Evolutionary conservation across 2,888 invertebrate species (phyloP), one percentile per base, ranked within the genome.

Genomic region (Branchellion lobata): DNA sequence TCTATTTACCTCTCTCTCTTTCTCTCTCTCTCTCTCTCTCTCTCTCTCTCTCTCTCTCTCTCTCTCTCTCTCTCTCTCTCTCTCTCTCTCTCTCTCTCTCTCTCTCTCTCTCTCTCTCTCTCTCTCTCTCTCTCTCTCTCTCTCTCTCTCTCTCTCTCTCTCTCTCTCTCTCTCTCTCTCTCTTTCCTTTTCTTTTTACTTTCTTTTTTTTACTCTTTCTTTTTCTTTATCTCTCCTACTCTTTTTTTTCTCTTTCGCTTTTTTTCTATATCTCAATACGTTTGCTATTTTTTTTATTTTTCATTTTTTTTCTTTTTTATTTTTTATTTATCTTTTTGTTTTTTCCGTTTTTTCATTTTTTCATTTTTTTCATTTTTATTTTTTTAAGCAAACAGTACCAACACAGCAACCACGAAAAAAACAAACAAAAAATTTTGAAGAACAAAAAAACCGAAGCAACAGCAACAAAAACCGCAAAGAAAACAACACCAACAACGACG

Each of bases 91-190:
- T 73, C 47, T 73, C 34, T 73, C 73, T 82, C 81, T 82, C 78
- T 81, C 61, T 40, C 79, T 81, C 76, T 79, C 61, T 80, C 82
- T 81, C 53, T 81, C 79, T 75, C 69, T 80, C 57, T 79, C 0
- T 79, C 34, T 79, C 0, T 79, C 79, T 79, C 53, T 79, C 0
- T 78, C 80, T 79, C 57, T 79, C 33, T 79, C 80, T 79, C 79
- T 79, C 79, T 81, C 65, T 81, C 81, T 82, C 61, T 78, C 51
- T 74, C 65, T 68, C 81, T 79, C 80, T 82, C 81, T 68, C 81
- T 82, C 81, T 73, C 69, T 79, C 82, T 80, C 78, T 82, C 81
- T 82, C 57, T 61, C 81, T 81, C 82, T 80, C 61, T 65, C 79
- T 81, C 69, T 68, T 2, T 68, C 69, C 33, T 33, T 68, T 57